Percentiles rank a stretch among this genome's conserved stretches.
Evolutionary conservation across 2,888 invertebrate species (phyloP).

Genomic region (Xestia ashworthii): DNA sequence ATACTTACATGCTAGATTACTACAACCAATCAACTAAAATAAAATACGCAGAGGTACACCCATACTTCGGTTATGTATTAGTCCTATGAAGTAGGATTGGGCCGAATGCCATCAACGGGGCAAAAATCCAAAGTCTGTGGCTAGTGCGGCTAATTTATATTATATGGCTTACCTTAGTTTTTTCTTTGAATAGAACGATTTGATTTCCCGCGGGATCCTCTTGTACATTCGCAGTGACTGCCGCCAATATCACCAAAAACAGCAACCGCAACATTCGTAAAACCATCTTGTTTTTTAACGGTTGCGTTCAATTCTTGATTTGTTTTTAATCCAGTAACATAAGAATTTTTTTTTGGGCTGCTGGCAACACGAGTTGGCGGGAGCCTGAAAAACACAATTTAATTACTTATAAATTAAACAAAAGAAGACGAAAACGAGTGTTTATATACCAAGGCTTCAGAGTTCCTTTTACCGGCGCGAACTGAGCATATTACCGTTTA

Average conservation of each 20-base stretch:
- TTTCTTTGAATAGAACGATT: conserved; percentile 75
- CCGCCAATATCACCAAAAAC: conserved; percentile 40
- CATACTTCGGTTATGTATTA: no score
- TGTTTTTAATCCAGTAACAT: conserved; percentile 12
- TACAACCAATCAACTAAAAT: no score
- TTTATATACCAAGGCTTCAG: background rate
- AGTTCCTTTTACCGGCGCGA: background rate
- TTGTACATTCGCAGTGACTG: conserved; percentile 51
- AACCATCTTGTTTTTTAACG: conserved; percentile 80
- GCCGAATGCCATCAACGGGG: no score
- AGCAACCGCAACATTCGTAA: conserved; percentile 75
- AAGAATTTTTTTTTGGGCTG: background rate
- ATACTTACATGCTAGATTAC: no score
- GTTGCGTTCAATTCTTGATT: background rate
- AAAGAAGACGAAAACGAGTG: background rate
- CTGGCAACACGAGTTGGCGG: no score
- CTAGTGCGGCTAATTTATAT: background rate
- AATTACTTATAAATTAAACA: background rate
- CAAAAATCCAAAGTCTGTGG: no score
- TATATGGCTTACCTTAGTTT: conserved; percentile 75
- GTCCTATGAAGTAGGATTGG: no score
- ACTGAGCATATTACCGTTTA: background rate
- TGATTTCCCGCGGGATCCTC: conserved; percentile 70
- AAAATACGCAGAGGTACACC: no score
- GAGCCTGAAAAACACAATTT: conserved; percentile 14